Conservation (phyloP, 2,113 vertebrate species). For the Sminthopsis crassicaudata region DNA sequence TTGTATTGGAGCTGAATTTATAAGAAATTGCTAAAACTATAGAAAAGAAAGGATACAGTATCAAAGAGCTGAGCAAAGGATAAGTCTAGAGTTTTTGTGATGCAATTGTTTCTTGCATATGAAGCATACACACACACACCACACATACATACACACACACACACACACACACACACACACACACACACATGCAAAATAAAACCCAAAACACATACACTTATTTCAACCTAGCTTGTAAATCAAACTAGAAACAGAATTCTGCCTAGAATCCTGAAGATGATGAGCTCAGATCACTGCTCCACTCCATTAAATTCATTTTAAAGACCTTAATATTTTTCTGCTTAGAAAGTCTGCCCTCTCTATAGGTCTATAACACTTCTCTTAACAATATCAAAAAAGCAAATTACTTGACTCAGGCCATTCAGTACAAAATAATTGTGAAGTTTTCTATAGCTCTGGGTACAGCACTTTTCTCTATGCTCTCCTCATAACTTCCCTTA, state of each 20-base stretch:
- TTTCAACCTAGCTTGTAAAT: slow-evolving; percentile 25
- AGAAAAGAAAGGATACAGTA: background rate
- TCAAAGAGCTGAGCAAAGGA: background rate
- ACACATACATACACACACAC: too few species aligned
- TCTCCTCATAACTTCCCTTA: slow-evolving; percentile 15
- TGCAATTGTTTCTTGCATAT: background rate
- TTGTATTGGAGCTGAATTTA: background rate
- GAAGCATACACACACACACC: too few species aligned
- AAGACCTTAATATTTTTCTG: slow-evolving; percentile 46
- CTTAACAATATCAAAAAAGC: slow-evolving; percentile 1
- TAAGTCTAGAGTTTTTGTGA: background rate
- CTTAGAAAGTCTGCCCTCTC: background rate
- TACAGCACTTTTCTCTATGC: background rate
- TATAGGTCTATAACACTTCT: background rate
- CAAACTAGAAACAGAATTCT: slow-evolving; percentile 21
- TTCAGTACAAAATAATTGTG: slow-evolving; percentile 14
- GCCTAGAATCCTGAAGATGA: background rate
- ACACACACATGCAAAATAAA: too few species aligned
- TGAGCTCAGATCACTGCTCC: slow-evolving; percentile 46
- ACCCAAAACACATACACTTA: background rate
- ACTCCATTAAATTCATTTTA: slow-evolving; percentile 57
- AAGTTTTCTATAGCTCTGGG: background rate
- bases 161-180: too few species aligned
- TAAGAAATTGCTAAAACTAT: background rate
- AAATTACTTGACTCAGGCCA: slow-evolving; percentile 4